Conservation (phyloP, 2,888 invertebrate species). For the Brenthis ino region DNA sequence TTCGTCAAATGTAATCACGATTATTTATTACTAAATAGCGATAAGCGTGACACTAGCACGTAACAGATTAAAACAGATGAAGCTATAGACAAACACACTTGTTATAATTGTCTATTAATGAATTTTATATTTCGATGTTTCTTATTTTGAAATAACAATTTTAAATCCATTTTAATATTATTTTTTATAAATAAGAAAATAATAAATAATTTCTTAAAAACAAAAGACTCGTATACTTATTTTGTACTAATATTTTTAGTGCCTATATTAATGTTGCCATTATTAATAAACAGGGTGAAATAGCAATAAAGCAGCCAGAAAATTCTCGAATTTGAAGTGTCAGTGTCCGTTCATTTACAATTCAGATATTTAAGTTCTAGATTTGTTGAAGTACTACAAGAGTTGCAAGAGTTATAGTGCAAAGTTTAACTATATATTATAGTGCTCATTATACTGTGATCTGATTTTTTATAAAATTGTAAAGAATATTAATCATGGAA, state of each 20-base stretch:
- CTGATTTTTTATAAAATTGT: constrained; percentile 34
- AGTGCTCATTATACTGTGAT: constrained; percentile 24
- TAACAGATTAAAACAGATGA: constrained; percentile 48
- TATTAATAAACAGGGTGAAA: constrained; percentile 38
- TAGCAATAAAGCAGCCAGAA: constrained; percentile 53
- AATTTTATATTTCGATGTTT: too few species aligned
- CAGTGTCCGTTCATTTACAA: constrained; percentile 51
- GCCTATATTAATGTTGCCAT: constrained; percentile 38
- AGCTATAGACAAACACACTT: too few species aligned
- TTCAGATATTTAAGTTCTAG: constrained; percentile 40
- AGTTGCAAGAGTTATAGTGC: constrained; percentile 15
- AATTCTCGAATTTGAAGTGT: constrained; percentile 77
- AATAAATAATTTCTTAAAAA: too few species aligned
- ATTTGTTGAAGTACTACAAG: constrained; percentile 26
- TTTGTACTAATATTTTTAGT: not conserved
- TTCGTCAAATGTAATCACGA: constrained; percentile 65
- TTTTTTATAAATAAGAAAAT: too few species aligned
- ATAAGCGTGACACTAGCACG: constrained; percentile 68
- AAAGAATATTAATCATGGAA: constrained; percentile 59
- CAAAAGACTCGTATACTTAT: too few species aligned
- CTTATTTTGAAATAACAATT: too few species aligned
- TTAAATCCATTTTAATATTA: too few species aligned
- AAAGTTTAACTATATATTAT: constrained; percentile 14
- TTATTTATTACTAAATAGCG: constrained; percentile 60
- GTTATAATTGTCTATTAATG: too few species aligned